Evolutionary conservation across 2,113 vertebrate species (phyloP).

Genomic region (Hemibagrus wyckioides): DNA sequence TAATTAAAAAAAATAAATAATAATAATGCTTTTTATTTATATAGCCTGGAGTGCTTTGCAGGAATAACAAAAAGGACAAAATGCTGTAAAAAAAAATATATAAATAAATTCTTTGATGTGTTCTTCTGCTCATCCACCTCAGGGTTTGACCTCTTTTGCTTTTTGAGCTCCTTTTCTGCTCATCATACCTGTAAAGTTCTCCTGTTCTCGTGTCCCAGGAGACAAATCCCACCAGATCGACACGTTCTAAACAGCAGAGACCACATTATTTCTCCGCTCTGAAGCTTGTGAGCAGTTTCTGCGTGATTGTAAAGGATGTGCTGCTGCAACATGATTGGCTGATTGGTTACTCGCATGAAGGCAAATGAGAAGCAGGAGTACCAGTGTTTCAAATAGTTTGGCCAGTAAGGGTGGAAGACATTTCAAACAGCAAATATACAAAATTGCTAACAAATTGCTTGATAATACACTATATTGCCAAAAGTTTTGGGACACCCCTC

Average conservation of each 20-base stretch:
- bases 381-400: not conserved
- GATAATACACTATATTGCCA: no score
- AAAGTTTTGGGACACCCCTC: no score
- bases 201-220: not conserved
- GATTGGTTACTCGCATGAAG: not conserved
- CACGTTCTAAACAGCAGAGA: not conserved
- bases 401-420: not conserved
- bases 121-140: no score
- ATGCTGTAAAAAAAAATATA: no score
- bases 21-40: not conserved
- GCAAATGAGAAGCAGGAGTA: not conserved
- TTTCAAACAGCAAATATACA: no score
- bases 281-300: not conserved
- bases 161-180: not conserved
- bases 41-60: no score
- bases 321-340: not conserved
- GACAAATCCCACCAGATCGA: not conserved
- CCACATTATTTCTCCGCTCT: not conserved
- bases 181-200: not conserved
- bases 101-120: no score
- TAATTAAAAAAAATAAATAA: no score
- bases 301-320: not conserved
- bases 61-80: not conserved
- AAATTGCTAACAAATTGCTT: no score
- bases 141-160: no score